Percentiles rank a stretch among this genome's conserved stretches.
These are phyloP conservation scores for Callyntrura guangdongensis DNA, from an alignment of 2,888 invertebrate species.

Conservation along the genomic window DNA sequence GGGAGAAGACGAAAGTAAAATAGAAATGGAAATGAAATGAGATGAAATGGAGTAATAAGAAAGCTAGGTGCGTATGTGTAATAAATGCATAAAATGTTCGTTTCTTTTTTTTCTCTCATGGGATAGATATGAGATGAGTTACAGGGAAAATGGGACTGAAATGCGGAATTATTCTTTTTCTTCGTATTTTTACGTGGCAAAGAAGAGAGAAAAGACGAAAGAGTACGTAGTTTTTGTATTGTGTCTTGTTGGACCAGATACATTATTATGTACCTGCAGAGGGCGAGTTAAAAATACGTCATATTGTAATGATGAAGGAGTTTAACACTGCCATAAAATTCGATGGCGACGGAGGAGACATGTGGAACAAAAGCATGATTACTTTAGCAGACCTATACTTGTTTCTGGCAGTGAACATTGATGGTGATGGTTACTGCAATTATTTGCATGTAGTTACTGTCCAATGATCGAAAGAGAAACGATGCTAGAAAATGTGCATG, in stretches of 20 bases:
- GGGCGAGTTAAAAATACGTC: too few species aligned
- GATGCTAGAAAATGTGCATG: too few species aligned
- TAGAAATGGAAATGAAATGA: conserved; percentile 69
- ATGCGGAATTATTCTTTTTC: conserved; percentile 61
- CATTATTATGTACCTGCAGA: background rate
- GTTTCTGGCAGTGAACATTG: too few species aligned
- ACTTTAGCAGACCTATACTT: background rate
- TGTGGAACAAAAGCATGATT: background rate
- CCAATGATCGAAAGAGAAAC: too few species aligned
- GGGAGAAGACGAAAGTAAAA: conserved; percentile 52
- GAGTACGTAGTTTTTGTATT: background rate
- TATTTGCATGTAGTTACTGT: too few species aligned
- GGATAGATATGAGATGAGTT: conserved; percentile 75
- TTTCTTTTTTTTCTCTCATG: conserved; percentile 28
- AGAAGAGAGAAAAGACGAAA: conserved; percentile 48
- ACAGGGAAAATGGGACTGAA: conserved; percentile 61
- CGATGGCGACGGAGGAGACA: background rate
- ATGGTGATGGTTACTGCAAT: too few species aligned
- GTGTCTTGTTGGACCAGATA: background rate
- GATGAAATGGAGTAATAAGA: conserved; percentile 70
- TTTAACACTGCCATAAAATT: background rate
- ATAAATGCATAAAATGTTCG: conserved; percentile 69
- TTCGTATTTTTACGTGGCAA: background rate
- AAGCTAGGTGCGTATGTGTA: conserved; percentile 73
- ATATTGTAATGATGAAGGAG: too few species aligned